A percentile compares a stretch with the other conserved stretches of the same genome.
These are phyloP conservation scores for Cyprinodon diabolis DNA, from an alignment of 2,797 vertebrate species.

Conservation along the genomic window DNA sequence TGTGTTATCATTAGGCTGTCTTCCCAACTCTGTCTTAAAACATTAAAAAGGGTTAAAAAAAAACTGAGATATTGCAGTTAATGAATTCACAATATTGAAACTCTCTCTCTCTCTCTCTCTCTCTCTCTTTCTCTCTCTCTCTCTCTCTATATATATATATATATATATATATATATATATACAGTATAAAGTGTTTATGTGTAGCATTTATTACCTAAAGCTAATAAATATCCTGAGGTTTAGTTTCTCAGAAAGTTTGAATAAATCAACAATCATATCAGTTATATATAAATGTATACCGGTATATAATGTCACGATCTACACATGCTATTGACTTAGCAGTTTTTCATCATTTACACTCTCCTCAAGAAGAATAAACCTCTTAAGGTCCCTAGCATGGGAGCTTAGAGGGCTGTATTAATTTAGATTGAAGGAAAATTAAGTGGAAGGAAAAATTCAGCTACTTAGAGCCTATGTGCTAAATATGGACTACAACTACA, in stretches of 20 bases:
- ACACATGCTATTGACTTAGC: neutral
- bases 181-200: neutral
- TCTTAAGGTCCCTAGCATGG: neutral
- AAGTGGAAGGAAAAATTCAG: neutral
- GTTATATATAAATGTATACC: too few species aligned
- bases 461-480: too few species aligned
- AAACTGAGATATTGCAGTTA: neutral
- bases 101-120: too few species aligned
- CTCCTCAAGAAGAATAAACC: neutral
- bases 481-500: too few species aligned
- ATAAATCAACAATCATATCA: too few species aligned
- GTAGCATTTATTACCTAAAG: neutral
- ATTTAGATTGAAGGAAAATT: neutral
- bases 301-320: too few species aligned
- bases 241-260: too few species aligned
- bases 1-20: neutral
- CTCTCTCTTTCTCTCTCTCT: too few species aligned
- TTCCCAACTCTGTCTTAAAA: neutral
- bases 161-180: neutral
- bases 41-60: neutral
- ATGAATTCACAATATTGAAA: neutral
- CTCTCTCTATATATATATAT: too few species aligned
- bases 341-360: neutral
- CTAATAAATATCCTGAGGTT: neutral
- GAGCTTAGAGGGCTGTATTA: neutral